A percentile compares a stretch with the other conserved stretches of the same genome.
Evolutionary conservation across 2,797 vertebrate species (phyloP).

Genomic region (Bufotes viridis): DNA sequence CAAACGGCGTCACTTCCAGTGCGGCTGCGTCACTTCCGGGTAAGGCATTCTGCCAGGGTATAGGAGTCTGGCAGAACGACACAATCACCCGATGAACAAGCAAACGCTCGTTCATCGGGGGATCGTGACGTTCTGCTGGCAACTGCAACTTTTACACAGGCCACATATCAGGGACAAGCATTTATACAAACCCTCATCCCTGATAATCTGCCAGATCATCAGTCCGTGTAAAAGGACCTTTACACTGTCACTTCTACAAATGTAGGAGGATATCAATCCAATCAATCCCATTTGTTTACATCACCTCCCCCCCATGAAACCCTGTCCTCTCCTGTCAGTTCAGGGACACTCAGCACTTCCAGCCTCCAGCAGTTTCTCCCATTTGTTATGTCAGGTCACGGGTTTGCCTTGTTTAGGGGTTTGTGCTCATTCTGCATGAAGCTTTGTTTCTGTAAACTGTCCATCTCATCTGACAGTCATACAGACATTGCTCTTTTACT

Average conservation of each 20-base stretch:
- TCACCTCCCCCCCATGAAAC: neutral
- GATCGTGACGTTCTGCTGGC: too few relatives aligned
- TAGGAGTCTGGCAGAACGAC: too few relatives aligned
- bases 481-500: neutral
- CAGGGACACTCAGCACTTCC: slow-evolving; percentile 31
- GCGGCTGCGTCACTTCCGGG: too few relatives aligned
- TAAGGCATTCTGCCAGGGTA: too few relatives aligned
- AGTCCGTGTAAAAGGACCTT: too few relatives aligned
- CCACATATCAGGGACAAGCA: too few relatives aligned
- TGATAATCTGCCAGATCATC: too few relatives aligned
- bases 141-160: too few relatives aligned
- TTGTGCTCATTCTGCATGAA: slow-evolving; percentile 37
- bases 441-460: slow-evolving; percentile 39
- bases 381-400: slow-evolving; percentile 50
- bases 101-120: too few relatives aligned
- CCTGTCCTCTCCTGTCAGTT: slow-evolving; percentile 31
- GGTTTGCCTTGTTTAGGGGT: neutral
- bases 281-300: neutral
- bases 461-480: neutral
- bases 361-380: slow-evolving; percentile 53
- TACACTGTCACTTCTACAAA: neutral
- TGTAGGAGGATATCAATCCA: neutral
- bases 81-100: too few relatives aligned
- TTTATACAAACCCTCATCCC: too few relatives aligned
- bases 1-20: too few relatives aligned